Evolutionary conservation across 2,888 invertebrate genomes (phyloP).

Genomic region (Drosophila mayaguana): DNA sequence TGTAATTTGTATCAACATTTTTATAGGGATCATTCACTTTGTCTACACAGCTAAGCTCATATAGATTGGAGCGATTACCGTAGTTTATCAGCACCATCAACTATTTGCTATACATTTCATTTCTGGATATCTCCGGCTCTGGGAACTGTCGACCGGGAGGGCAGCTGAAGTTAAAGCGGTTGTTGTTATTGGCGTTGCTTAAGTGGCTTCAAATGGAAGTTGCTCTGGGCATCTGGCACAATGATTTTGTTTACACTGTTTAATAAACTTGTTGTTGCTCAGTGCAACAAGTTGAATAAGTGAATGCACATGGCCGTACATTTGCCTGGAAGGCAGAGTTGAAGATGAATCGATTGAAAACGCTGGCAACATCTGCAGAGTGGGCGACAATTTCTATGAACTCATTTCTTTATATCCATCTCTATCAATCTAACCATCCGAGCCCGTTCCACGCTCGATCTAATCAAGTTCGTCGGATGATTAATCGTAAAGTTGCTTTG

Average conservation of each 20-base stretch:
- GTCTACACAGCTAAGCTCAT: background rate
- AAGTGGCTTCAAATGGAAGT: constrained; percentile 56
- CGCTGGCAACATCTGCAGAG: constrained; percentile 3
- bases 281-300: constrained; percentile 12
- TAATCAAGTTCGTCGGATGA: constrained; percentile 32
- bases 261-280: constrained; percentile 49
- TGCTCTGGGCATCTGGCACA: constrained; percentile 33
- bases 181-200: constrained; percentile 17
- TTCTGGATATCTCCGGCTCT: constrained; percentile 27
- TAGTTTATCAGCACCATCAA: constrained; percentile 15
- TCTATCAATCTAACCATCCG: background rate
- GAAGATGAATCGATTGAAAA: background rate
- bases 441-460: background rate
- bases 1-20: background rate
- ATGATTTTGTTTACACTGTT: constrained; percentile 67
- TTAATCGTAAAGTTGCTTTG: constrained; percentile 46
- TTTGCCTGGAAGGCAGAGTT: background rate
- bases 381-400: constrained; percentile 29
- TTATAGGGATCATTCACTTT: background rate
- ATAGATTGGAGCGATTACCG: constrained; percentile 3
- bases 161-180: constrained; percentile 18
- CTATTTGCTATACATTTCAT: constrained; percentile 16
- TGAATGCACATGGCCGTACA: constrained; percentile 36
- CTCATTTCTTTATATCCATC: constrained; percentile 6
- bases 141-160: constrained; percentile 26